These are phyloP conservation scores for Hypomesus transpacificus DNA, from an alignment of 2,113 vertebrate genomes.

Conservation along the genomic window DNA sequence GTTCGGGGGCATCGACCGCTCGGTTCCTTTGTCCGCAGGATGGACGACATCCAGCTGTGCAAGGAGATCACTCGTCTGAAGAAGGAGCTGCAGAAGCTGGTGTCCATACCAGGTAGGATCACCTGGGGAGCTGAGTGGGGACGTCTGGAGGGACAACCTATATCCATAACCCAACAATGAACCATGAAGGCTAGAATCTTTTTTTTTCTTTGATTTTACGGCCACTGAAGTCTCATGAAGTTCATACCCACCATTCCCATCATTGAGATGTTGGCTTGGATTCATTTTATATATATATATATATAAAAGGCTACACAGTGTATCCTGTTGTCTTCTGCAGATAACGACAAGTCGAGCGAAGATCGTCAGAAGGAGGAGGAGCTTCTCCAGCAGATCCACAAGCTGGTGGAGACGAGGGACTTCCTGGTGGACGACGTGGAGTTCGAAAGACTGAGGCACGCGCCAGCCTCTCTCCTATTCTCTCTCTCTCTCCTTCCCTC, in stretches of 20 bases:
- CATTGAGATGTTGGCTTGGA: no score
- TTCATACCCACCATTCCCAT: no score
- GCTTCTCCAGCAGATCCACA: conserved; percentile 84
- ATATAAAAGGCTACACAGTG: no score
- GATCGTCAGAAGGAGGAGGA: conserved; percentile 81
- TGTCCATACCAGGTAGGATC: conserved; percentile 72
- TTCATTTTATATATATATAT: no score
- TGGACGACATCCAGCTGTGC: conserved; percentile 86
- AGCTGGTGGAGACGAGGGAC: conserved; percentile 87
- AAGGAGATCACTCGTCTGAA: conserved; percentile 82
- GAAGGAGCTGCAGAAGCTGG: conserved; percentile 77
- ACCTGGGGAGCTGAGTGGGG: no score
- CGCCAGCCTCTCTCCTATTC: conserved; percentile 26
- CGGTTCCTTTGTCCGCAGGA: conserved; percentile 60
- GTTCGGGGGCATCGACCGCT: not conserved
- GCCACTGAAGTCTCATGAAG: no score
- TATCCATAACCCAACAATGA: no score
- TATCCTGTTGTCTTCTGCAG: conserved; percentile 52
- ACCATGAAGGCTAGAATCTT: no score
- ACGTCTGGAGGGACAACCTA: no score
- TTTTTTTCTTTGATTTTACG: no score
- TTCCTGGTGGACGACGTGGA: conserved; percentile 90
- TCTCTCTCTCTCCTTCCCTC: not conserved
- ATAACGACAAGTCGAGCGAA: conserved; percentile 81
- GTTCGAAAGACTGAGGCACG: conserved; percentile 82